phyloP scores from a whole-genome alignment of 1,140 invertebrate genomes.

The Sycophila sp. region DNA sequence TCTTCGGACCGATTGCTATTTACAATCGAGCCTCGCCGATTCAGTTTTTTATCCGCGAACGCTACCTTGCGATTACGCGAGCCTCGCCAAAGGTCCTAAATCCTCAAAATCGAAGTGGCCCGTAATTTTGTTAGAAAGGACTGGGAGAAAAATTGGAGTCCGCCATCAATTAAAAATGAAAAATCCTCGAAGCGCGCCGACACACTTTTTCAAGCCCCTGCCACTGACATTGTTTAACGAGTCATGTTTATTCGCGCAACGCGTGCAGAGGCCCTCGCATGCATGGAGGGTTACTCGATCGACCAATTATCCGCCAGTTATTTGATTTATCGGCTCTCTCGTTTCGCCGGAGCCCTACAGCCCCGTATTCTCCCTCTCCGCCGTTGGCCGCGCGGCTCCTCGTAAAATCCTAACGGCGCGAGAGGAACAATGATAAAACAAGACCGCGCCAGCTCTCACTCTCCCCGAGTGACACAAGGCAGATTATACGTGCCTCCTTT shows the following conservation, averaged over 20 bases:
- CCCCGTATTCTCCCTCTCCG: too few relatives aligned
- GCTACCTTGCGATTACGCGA: too few relatives aligned
- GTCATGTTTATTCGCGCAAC: slow-evolving; percentile 26
- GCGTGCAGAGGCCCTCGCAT: not conserved
- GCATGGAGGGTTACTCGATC: slow-evolving; percentile 13
- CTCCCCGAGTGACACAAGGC: not conserved
- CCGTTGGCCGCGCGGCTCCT: slow-evolving; percentile 3
- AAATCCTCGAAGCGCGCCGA: not conserved
- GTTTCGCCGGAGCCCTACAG: slow-evolving; percentile 6
- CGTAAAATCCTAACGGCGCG: slow-evolving; percentile 34
- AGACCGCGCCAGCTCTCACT: not conserved
- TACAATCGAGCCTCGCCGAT: not conserved
- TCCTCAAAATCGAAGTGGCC: not conserved
- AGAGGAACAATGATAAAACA: slow-evolving; percentile 31
- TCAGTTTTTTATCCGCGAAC: too few relatives aligned
- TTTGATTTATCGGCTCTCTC: slow-evolving; percentile 37
- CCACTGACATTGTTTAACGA: slow-evolving; percentile 27
- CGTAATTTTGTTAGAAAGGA: not conserved
- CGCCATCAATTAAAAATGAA: slow-evolving; percentile 4
- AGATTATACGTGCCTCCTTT: not conserved
- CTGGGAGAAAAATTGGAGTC: not conserved
- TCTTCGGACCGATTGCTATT: not conserved
- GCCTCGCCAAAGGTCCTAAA: not conserved
- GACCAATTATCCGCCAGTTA: slow-evolving; percentile 36
- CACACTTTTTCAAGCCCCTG: not conserved